Evolutionary conservation across 1,140 invertebrate genomes (phyloP).

Genomic region (Eriocheir sinensis): DNA sequence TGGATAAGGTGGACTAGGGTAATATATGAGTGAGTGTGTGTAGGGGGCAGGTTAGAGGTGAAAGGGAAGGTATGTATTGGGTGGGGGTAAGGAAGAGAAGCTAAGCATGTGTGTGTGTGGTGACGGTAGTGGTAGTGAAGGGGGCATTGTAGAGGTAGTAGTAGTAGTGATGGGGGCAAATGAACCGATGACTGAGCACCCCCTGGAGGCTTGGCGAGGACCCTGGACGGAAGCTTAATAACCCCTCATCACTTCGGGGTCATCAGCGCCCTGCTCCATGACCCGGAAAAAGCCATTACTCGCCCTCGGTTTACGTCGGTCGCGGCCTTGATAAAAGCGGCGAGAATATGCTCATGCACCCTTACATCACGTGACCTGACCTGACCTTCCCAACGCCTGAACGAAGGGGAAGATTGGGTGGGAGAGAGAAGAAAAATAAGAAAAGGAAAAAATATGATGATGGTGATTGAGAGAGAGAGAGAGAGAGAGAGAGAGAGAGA

Average conservation of each 20-base stretch:
- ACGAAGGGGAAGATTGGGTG: too few relatives aligned
- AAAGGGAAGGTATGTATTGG: not conserved
- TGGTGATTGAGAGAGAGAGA: not conserved
- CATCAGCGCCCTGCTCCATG: not conserved
- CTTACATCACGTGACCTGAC: too few relatives aligned
- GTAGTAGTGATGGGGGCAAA: not conserved
- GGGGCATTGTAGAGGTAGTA: not conserved
- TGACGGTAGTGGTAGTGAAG: not conserved
- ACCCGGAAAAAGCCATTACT: not conserved
- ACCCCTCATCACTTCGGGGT: not conserved
- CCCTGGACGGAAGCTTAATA: not conserved
- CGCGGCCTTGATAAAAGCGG: not conserved
- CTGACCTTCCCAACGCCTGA: too few relatives aligned
- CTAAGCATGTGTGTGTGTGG: too few relatives aligned
- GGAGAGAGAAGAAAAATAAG: too few relatives aligned
- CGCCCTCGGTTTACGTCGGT: not conserved
- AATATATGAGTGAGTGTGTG: too few relatives aligned
- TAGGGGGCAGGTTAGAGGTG: too few relatives aligned
- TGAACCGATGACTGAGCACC: not conserved
- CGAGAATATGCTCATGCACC: not conserved
- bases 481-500: constrained; percentile 4
- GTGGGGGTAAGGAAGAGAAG: not conserved
- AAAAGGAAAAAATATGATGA: too few relatives aligned
- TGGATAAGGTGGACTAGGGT: too few relatives aligned
- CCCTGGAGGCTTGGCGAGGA: not conserved